phyloP scores from a whole-genome alignment of 2,113 vertebrate genomes.

The Psephotus haematonotus region DNA sequence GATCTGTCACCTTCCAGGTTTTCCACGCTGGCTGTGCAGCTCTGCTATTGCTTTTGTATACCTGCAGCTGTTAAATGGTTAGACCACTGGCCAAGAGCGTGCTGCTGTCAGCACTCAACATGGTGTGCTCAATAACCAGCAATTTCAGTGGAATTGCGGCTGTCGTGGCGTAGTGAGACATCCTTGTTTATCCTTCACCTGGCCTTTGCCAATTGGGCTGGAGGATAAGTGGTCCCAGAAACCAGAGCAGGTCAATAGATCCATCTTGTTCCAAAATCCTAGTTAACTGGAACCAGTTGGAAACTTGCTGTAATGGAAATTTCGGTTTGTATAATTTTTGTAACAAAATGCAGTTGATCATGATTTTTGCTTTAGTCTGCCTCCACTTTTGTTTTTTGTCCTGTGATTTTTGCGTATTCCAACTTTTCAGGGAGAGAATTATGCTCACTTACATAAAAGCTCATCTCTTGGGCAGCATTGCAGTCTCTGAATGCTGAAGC shows the following conservation, averaged over 20 bases:
- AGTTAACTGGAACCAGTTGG: slow-evolving; percentile 49
- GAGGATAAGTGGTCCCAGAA: slow-evolving; percentile 59
- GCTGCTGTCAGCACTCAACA: neutral
- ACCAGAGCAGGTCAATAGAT: slow-evolving; percentile 14
- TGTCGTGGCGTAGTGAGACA: neutral
- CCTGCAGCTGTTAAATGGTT: neutral
- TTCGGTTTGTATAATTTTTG: neutral
- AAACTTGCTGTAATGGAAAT: slow-evolving; percentile 51
- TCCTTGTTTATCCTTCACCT: slow-evolving; percentile 45
- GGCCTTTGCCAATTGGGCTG: slow-evolving; percentile 23
- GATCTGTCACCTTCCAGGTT: neutral
- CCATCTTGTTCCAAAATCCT: neutral
- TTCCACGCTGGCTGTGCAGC: neutral
- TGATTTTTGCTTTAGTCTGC: neutral
- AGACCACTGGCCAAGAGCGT: neutral
- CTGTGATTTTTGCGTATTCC: neutral
- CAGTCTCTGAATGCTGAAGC: neutral
- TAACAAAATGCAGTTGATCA: neutral
- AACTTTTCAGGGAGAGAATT: neutral
- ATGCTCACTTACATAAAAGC: neutral
- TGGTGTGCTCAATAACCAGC: neutral
- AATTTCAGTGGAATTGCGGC: slow-evolving; percentile 8
- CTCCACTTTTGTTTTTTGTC: neutral
- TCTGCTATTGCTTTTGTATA: neutral
- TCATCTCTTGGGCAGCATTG: neutral